Base-by-base conservation (phyloP, 2,888 invertebrate species). In the Hypercompe scribonia region DNA sequence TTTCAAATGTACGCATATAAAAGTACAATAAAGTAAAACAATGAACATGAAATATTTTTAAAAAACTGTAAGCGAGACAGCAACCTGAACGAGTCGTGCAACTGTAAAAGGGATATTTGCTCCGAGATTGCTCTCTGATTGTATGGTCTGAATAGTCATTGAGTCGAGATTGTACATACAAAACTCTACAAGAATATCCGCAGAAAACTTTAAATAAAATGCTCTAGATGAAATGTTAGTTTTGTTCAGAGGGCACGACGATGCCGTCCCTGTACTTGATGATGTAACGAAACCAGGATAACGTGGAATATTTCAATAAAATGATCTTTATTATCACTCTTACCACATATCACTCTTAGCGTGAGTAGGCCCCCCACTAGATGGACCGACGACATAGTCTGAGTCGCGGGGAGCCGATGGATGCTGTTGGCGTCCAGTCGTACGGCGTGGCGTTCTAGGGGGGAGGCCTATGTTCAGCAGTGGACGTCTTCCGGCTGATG, bases 71-170 rank as follows among this genome's bases (percentile, higher is more conserved):
- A 61, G 7, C 31, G 3, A 18, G 18, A 61, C 61, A 31, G 31
- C 61, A 61, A 15, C 31, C 18, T 31, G 31, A 31, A 28, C 31
- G 18, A 31, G 61, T 61, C 61, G 18, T 31, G 31, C 58, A 58
- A 28, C 61, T 61, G 28, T 15, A 61, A 61, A 61, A 61, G 18
- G 31, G 31, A 15, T 18, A 61, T 31, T 61, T 61, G 31, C 31
- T 28, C 31, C 31, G 61, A 31, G 61, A 61, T 61, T 61, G 61
- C 61, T 61, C 58, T 28, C 61, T 61, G 61, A 61, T 61, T 61
- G 18, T 61, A 61, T 61, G 31, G 61, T 61, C 18, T 61, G 31
- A 61, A 61, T 61, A 61, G 61, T 58, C 58, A 58, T 28, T 58
- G 58, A 58, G 58, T 61, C 7, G 61, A 61, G 31, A 61, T 61